Evolutionary conservation across 2,797 vertebrate genomes (phyloP).

Genomic region (Catamblyrhynchus diadema): DNA sequence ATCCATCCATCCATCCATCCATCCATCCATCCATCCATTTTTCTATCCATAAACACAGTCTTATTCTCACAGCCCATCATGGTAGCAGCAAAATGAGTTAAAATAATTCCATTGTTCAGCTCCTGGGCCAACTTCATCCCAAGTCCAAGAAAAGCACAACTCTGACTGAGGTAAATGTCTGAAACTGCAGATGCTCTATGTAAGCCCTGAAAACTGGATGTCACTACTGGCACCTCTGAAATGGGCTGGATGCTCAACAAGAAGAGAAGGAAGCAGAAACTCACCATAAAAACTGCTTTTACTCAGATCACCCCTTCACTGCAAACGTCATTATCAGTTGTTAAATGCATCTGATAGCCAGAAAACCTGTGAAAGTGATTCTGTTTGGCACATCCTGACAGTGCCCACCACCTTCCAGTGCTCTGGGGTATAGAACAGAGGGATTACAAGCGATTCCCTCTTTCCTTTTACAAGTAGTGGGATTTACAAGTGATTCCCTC

Average conservation of each 20-base stretch:
- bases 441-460: not conserved
- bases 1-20: not conserved
- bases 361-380: not conserved
- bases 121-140: not conserved
- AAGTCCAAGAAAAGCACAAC: not conserved
- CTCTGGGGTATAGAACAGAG: not conserved
- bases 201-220: not conserved
- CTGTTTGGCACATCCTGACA: not conserved
- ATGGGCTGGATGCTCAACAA: accelerated
- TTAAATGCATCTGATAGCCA: not conserved
- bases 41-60: not conserved
- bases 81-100: not conserved
- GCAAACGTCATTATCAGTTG: not conserved
- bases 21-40: no score
- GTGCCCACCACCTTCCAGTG: not conserved
- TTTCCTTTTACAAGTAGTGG: not conserved
- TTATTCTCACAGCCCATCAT: not conserved
- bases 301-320: not conserved
- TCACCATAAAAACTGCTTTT: not conserved
- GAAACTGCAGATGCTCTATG: not conserved
- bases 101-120: not conserved
- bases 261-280: not conserved
- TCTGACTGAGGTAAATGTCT: not conserved
- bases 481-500: not conserved
- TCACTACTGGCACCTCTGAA: not conserved